These are phyloP conservation scores for Butastur rufipennis DNA, from an alignment of 2,113 vertebrate species.

Conservation along the genomic window DNA sequence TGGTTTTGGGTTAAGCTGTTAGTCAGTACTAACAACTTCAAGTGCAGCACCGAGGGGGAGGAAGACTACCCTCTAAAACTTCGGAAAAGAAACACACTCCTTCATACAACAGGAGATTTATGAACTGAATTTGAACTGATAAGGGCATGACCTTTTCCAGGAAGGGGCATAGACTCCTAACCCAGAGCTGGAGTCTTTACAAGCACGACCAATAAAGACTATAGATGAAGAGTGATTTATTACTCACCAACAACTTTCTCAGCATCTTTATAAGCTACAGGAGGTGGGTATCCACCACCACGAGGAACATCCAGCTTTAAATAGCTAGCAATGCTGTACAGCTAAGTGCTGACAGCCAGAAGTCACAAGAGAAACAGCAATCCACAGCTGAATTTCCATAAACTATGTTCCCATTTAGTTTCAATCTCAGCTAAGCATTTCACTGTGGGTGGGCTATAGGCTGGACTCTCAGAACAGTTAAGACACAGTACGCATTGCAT, in stretches of 20 bases:
- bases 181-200: not conserved
- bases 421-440: not conserved
- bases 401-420: not conserved
- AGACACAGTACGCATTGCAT: not conserved
- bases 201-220: not conserved
- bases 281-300: constrained; percentile 5
- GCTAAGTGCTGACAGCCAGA: constrained; percentile 46
- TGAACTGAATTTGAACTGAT: constrained; percentile 39
- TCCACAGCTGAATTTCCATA: constrained; percentile 45
- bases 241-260: constrained; percentile 27
- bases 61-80: not conserved
- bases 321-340: not conserved
- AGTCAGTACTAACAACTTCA: not conserved
- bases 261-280: constrained; percentile 11
- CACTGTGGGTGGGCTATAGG: constrained; percentile 53
- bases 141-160: constrained; percentile 11
- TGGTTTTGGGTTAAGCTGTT: not conserved
- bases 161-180: not conserved
- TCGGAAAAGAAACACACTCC: not conserved
- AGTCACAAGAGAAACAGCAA: not conserved
- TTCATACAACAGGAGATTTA: not conserved
- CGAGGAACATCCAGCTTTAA: not conserved
- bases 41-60: not conserved
- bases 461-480: not conserved
- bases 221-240: constrained; percentile 36